A percentile compares a stretch with the other conserved stretches of the same genome.
These are phyloP conservation scores for Trichomycterus rosablanca DNA, from an alignment of 2,113 vertebrate genomes.

Conservation along the genomic window DNA sequence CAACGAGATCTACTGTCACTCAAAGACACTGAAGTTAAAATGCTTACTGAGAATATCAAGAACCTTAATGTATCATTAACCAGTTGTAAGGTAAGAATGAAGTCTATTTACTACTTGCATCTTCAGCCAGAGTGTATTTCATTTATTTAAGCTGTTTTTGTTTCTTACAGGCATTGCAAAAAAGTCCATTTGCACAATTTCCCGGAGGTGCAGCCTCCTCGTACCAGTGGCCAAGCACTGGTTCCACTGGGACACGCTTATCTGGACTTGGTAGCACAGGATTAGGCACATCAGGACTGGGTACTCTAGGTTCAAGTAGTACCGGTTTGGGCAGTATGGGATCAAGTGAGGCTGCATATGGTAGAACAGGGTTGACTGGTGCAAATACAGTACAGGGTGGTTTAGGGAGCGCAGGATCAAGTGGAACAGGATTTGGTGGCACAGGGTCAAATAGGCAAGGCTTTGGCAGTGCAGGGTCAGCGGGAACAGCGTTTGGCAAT, in stretches of 20 bases:
- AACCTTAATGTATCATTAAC: slow-evolving; percentile 50
- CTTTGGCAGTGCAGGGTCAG: too few species aligned
- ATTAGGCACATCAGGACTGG: not conserved
- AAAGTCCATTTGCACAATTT: not conserved
- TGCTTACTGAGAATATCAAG: slow-evolving; percentile 44
- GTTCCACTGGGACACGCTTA: not conserved
- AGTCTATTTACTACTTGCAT: not conserved
- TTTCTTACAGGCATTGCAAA: not conserved
- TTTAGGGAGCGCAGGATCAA: not conserved
- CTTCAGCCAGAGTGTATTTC: not conserved
- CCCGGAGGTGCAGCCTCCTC: not conserved
- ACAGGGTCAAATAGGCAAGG: not conserved
- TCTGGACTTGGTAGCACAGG: not conserved
- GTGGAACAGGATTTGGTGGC: not conserved
- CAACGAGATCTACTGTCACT: slow-evolving; percentile 39
- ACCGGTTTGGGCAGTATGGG: not conserved
- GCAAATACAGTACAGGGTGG: too few species aligned
- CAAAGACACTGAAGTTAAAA: slow-evolving; percentile 41
- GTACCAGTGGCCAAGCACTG: not conserved
- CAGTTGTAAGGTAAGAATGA: slow-evolving; percentile 54
- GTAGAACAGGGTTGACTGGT: slow-evolving; percentile 3
- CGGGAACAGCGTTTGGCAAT: too few species aligned
- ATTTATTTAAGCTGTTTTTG: not conserved
- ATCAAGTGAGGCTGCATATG: not conserved
- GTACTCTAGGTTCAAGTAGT: not conserved